A percentile compares a stretch with the other conserved stretches of the same genome.
These are phyloP conservation scores for Ischnus inquisitorius DNA, from an alignment of 2,888 invertebrate species.

Conservation along the genomic window DNA sequence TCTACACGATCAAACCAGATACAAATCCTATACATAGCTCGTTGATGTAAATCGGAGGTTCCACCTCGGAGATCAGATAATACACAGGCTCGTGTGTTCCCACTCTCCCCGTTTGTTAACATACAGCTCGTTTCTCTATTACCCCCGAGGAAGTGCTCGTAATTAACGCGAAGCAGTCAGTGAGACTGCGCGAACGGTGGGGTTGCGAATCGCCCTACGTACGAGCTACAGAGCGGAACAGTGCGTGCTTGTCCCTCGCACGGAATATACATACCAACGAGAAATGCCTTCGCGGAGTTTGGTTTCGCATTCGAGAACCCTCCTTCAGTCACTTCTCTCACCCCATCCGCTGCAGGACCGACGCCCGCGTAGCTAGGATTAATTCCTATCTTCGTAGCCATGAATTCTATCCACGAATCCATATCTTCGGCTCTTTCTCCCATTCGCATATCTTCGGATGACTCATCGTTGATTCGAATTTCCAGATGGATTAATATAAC, in stretches of 20 bases:
- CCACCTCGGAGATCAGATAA: conserved; percentile 29
- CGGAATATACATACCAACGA: conserved; percentile 43
- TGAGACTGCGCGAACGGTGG: conserved; percentile 48
- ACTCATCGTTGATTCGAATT: conserved; percentile 39
- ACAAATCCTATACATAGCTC: conserved; percentile 29
- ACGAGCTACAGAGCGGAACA: conserved; percentile 22
- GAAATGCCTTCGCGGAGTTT: conserved; percentile 61
- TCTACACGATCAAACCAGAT: neutral
- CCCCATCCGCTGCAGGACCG: conserved; percentile 24
- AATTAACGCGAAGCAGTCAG: conserved; percentile 77
- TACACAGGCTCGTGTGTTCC: neutral
- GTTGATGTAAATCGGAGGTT: conserved; percentile 31
- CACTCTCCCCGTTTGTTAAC: conserved; percentile 28
- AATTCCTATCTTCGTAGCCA: conserved; percentile 35
- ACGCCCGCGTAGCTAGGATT: conserved; percentile 48
- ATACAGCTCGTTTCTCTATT: conserved; percentile 63
- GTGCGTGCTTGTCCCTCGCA: conserved; percentile 27
- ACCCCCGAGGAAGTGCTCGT: conserved; percentile 80
- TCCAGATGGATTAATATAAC: conserved; percentile 8
- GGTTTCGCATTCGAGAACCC: conserved; percentile 57
- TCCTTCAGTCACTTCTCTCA: conserved; percentile 21
- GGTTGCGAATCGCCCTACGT: conserved; percentile 38
- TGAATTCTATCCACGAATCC: conserved; percentile 46
- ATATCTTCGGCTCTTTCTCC: neutral
- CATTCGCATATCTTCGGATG: conserved; percentile 30